A percentile compares a stretch with the other conserved stretches of the same genome.
phyloP scores from a whole-genome alignment of 1,140 invertebrate species.

The Dinoponera quadriceps region DNA sequence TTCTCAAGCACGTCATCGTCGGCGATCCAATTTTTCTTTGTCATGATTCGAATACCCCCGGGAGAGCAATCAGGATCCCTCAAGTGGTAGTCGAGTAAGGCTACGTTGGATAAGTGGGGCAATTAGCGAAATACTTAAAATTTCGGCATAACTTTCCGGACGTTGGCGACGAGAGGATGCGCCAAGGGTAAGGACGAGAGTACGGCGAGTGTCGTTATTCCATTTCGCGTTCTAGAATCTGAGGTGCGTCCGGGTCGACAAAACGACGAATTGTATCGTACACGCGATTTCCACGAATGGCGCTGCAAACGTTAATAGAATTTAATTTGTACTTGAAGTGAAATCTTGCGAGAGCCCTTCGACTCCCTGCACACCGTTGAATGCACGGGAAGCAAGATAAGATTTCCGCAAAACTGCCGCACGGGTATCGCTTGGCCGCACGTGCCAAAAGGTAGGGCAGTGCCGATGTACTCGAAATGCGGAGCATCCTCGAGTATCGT shows the following conservation, averaged over 20 bases:
- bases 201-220: conserved; percentile 38
- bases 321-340: conserved; percentile 7
- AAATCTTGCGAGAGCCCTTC: not conserved
- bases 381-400: not conserved
- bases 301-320: not conserved
- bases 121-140: conserved; percentile 59
- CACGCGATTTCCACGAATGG: not conserved
- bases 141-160: conserved; percentile 53
- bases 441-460: conserved; percentile 29
- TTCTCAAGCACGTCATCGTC: not conserved
- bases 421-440: not conserved
- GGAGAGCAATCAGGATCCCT: conserved; percentile 47
- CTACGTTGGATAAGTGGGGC: conserved; percentile 43
- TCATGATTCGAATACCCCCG: conserved; percentile 1
- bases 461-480: conserved; percentile 62
- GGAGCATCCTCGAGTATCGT: conserved; percentile 73
- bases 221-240: conserved; percentile 28
- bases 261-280: not conserved
- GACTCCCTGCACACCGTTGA: not conserved
- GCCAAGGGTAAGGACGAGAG: conserved; percentile 5
- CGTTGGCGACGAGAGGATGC: conserved; percentile 36
- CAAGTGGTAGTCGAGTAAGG: conserved; percentile 24
- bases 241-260: not conserved
- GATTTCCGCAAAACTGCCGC: not conserved
- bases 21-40: conserved; percentile 39